Evolutionary conservation across 1,140 invertebrate species (phyloP).

Genomic region (Anthonomus grandis): DNA sequence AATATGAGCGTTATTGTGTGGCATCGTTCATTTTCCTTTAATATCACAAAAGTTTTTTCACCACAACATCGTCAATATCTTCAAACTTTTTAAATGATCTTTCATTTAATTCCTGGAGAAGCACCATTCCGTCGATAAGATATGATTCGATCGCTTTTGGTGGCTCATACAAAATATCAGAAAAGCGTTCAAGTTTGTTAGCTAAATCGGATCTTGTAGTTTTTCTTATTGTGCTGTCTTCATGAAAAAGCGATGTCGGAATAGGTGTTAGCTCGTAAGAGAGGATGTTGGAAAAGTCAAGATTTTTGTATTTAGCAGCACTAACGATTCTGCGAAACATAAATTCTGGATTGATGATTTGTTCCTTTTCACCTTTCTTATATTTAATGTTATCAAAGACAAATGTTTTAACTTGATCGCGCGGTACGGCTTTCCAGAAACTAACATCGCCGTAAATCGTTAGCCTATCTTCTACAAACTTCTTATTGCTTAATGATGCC

Average conservation of each 20-base stretch:
- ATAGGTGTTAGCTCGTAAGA: conserved; percentile 1
- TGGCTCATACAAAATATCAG: background rate
- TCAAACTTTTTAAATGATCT: no score
- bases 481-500: no score
- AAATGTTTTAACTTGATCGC: background rate
- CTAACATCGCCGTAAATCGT: background rate
- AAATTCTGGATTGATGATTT: no score
- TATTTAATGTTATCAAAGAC: background rate
- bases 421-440: background rate
- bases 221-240: background rate
- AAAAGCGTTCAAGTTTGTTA: background rate
- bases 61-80: no score
- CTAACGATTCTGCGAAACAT: no score
- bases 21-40: no score
- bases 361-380: conserved; percentile 18
- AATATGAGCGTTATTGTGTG: no score
- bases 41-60: no score
- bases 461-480: no score
- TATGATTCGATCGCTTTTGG: background rate
- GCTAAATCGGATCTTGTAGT: background rate
- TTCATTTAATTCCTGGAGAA: background rate
- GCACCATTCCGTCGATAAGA: no score
- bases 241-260: conserved; percentile 8
- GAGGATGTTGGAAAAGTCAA: background rate
- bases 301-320: background rate